These are phyloP conservation scores for Drosophila seguyi DNA, from an alignment of 1,140 invertebrate species.

Conservation along the genomic window DNA sequence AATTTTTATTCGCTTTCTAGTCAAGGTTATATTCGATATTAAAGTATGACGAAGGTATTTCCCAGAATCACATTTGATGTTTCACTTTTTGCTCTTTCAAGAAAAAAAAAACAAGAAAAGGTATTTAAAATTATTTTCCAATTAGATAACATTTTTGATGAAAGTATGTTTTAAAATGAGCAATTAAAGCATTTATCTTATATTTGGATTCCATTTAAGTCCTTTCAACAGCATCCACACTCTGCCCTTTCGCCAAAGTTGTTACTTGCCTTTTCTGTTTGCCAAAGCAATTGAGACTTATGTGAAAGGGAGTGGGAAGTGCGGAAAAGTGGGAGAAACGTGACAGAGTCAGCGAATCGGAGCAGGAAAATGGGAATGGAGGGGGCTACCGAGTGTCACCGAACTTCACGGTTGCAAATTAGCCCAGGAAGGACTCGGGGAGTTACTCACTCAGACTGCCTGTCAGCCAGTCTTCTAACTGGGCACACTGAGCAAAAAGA, in stretches of 20 bases:
- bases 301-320: slow-evolving; percentile 14
- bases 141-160: too few relatives aligned
- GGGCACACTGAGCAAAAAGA: slow-evolving; percentile 14
- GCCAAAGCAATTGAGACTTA: slow-evolving; percentile 53
- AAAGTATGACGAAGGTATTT: too few relatives aligned
- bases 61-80: too few relatives aligned
- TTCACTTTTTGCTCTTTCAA: too few relatives aligned
- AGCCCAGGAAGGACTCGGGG: slow-evolving; percentile 21
- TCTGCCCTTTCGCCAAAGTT: neutral
- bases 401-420: slow-evolving; percentile 56
- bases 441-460: slow-evolving; percentile 23
- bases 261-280: slow-evolving; percentile 9
- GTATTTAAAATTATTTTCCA: too few relatives aligned
- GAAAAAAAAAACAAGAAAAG: too few relatives aligned
- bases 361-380: slow-evolving; percentile 3
- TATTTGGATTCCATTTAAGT: too few relatives aligned
- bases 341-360: slow-evolving; percentile 14
- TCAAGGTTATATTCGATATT: too few relatives aligned
- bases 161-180: too few relatives aligned
- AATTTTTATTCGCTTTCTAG: too few relatives aligned
- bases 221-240: slow-evolving; percentile 3
- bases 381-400: slow-evolving; percentile 16
- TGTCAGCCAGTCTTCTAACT: slow-evolving; percentile 9
- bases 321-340: neutral
- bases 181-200: too few relatives aligned